Evolutionary conservation across 2,888 invertebrate species (phyloP).

Genomic region (Mycogona germanica): DNA sequence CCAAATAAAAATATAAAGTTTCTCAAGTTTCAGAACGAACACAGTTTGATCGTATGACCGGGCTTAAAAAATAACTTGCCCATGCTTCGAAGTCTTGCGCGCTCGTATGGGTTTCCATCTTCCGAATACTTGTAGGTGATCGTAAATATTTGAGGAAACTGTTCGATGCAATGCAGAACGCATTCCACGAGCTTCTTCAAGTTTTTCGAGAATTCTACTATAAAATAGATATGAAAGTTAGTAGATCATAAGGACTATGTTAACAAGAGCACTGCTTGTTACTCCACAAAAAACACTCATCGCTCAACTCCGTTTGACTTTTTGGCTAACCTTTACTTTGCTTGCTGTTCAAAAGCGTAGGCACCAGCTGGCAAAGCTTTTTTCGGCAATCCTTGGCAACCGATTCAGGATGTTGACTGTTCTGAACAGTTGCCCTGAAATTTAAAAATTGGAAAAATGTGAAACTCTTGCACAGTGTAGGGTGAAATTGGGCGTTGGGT

Average conservation of each 20-base stretch:
- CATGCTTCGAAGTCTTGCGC: no score
- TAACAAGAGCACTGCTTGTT: no score
- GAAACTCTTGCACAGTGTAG: background rate
- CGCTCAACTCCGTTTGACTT: background rate
- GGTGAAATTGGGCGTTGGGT: no score
- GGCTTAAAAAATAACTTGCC: no score
- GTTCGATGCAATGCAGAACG: slow-evolving; percentile 7
- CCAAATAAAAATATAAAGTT: no score
- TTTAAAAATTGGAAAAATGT: background rate
- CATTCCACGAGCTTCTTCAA: background rate
- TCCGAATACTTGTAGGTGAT: background rate
- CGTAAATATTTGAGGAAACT: slow-evolving; percentile 10
- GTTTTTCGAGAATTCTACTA: background rate
- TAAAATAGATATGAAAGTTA: background rate
- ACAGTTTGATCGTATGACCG: no score
- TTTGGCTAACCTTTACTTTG: background rate
- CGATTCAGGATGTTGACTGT: slow-evolving; percentile 5
- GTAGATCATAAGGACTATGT: background rate
- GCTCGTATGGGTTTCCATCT: background rate
- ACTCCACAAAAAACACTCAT: no score
- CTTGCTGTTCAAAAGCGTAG: background rate
- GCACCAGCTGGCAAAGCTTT: background rate
- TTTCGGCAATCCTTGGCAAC: background rate
- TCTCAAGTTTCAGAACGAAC: no score
- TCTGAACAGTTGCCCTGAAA: background rate